Evolutionary conservation across 2,797 vertebrate species (phyloP), one percentile per base, ranked within the genome.

Genomic region (Scarus forsteni): DNA sequence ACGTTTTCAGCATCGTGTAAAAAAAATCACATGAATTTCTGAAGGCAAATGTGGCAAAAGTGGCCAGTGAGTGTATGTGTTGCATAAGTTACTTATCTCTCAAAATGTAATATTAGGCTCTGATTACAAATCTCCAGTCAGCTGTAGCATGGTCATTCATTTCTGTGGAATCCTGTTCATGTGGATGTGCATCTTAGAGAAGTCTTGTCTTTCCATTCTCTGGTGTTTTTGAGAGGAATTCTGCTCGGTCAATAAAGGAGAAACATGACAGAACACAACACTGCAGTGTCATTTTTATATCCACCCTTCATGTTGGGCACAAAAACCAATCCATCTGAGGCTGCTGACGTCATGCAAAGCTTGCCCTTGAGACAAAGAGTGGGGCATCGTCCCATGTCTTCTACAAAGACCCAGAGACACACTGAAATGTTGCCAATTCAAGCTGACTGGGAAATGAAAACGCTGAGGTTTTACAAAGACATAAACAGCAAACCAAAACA

Each of bases 381-480:
- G 76, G 70, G 48, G 44, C 61, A 63, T 81, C 60, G 70, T 42
- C 48, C 80, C 62, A 51, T 73, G 79, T 84, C 64, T 42, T 52
- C 75, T 45, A 60, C 73, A 59, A 70, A 84, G 69, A 73, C 68
- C 66, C 39, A 48, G 35, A 73, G 65, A 80, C 44, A 14, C 62
- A 53, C 55, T 75, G 75, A 75, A 62, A 74, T 13, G 43, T n/a
- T 73, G 52, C 16, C 65, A 63, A 43, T 61, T 44, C 64, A 58
- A 50, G 42, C n/a, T 8, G 18, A 76, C 49, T 57, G 66, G 54
- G 64, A 67, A 49, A 61, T 15, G 60, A 55, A 51, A 70, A 64
- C 27, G 7, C 63, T 53, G 66, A 85, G 67, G 75, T 70, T 78
- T 73, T 87, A 79, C 83, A 85, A 73, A 80, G 54, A 83, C 84